Conservation (phyloP, 2,797 vertebrate species). For the Karalla daura region DNA sequence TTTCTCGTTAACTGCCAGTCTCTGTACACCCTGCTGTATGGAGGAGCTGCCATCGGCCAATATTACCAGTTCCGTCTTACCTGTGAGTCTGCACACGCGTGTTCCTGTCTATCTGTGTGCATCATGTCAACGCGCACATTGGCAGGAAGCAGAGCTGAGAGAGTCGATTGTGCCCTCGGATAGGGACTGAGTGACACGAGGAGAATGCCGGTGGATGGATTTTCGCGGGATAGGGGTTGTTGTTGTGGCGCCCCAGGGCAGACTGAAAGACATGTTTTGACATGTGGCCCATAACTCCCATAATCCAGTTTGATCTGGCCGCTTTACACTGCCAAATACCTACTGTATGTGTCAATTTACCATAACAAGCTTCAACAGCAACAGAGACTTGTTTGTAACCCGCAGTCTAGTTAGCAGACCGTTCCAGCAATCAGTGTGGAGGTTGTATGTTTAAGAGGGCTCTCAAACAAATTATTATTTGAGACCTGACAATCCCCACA, state of each 20-base stretch:
- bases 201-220: conserved; percentile 48
- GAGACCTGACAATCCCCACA: no score
- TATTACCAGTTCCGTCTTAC: conserved; percentile 12
- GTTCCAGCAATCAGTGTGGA: background rate
- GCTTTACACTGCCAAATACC: conserved; percentile 37
- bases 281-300: conserved; percentile 62
- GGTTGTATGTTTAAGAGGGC: background rate
- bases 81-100: conserved; percentile 1
- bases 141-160: conserved; percentile 61
- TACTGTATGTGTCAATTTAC: conserved; percentile 52
- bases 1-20: conserved; percentile 19
- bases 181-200: conserved; percentile 60
- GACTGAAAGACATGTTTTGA: conserved; percentile 67
- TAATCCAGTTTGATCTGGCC: conserved; percentile 61
- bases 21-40: conserved; percentile 18
- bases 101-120: conserved; percentile 5
- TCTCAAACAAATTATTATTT: no score
- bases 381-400: conserved; percentile 12
- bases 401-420: background rate
- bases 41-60: conserved; percentile 19
- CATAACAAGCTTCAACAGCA: conserved; percentile 23
- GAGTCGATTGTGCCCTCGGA: conserved; percentile 59
- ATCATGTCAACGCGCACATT: conserved; percentile 19
- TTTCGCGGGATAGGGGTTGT: conserved; percentile 45
- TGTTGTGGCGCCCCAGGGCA: conserved; percentile 61